A percentile compares a stretch with the other conserved stretches of the same genome.
phyloP scores from a whole-genome alignment of 2,888 invertebrate species.

The Drepanosiphum platanoidis region DNA sequence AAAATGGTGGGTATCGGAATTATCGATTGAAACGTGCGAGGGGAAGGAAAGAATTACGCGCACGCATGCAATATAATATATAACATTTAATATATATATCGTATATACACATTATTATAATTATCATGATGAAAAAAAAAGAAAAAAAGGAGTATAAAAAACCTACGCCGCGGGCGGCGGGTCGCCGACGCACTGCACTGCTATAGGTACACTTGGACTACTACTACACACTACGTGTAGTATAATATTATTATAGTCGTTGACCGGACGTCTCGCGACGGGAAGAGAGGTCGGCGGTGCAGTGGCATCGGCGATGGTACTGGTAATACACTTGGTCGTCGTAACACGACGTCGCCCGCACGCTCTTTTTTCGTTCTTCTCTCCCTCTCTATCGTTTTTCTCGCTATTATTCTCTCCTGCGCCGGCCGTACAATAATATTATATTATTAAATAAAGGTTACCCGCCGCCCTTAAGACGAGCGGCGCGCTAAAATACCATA shows the following conservation, averaged over 20 bases:
- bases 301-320: neutral
- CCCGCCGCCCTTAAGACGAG: neutral
- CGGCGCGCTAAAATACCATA: neutral
- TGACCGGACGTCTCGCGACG: conserved; percentile 34
- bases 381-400: neutral
- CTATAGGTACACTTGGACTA: too few relatives aligned
- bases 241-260: neutral
- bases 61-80: too few relatives aligned
- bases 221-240: too few relatives aligned
- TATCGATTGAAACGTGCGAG: too few relatives aligned
- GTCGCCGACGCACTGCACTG: neutral
- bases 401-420: neutral
- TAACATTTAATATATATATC: neutral
- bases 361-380: neutral
- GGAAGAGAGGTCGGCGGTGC: neutral
- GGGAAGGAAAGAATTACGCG: too few relatives aligned
- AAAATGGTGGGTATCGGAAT: too few relatives aligned
- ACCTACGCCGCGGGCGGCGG: neutral
- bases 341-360: neutral
- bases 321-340: neutral
- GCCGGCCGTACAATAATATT: neutral
- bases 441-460: conserved; percentile 19
- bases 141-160: neutral
- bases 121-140: neutral
- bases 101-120: neutral